A percentile compares a stretch with the other conserved stretches of the same genome.
Evolutionary conservation across 1,140 invertebrate species (phyloP).

Genomic region (Marisa cornuarietis): DNA sequence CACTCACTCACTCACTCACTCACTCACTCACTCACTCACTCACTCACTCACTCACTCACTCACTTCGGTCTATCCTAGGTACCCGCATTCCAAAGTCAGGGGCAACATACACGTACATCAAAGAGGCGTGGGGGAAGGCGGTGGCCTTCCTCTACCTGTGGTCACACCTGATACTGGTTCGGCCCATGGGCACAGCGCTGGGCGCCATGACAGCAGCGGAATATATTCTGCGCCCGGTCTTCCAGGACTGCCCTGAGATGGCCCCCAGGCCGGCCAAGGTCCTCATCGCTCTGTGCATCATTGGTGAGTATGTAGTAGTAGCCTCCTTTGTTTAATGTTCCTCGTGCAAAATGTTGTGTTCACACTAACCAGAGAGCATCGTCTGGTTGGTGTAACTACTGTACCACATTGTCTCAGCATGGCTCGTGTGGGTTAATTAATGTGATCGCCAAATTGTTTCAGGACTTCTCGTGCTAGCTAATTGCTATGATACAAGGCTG

Average conservation of each 20-base stretch:
- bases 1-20: no score
- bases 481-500: slow-evolving; percentile 12
- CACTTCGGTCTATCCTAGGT: slow-evolving; percentile 9
- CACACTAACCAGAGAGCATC: no score
- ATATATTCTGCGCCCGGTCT: slow-evolving; percentile 26
- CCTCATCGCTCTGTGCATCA: slow-evolving; percentile 12
- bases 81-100: slow-evolving; percentile 28
- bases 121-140: slow-evolving; percentile 23
- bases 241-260: slow-evolving; percentile 14
- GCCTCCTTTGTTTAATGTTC: no score
- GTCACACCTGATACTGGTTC: slow-evolving; percentile 18
- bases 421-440: neutral
- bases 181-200: slow-evolving; percentile 22
- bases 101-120: slow-evolving; percentile 26
- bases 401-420: neutral
- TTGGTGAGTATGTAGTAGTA: slow-evolving; percentile 11
- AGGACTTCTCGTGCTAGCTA: slow-evolving; percentile 21
- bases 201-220: slow-evolving; percentile 20
- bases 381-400: neutral
- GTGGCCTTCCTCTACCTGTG: slow-evolving; percentile 26
- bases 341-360: no score
- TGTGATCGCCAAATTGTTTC: neutral
- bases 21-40: neutral
- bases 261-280: slow-evolving; percentile 9
- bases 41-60: neutral